Percentiles rank a stretch among this genome's conserved stretches.
These are phyloP conservation scores for Cyphomyrmex costatus DNA, from an alignment of 1,140 invertebrate species.

Conservation along the genomic window DNA sequence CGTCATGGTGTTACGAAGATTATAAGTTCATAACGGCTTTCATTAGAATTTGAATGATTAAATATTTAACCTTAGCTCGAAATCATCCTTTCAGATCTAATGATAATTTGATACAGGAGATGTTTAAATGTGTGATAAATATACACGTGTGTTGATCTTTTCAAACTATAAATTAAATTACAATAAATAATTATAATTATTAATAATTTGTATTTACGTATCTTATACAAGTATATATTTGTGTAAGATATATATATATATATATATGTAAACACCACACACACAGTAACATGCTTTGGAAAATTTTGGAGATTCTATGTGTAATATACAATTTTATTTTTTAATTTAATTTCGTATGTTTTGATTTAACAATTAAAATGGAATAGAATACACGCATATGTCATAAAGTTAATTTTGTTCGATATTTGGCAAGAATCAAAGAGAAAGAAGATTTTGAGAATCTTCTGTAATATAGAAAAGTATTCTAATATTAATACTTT, in stretches of 20 bases:
- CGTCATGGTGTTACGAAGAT: constrained; percentile 27
- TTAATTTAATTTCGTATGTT: not conserved
- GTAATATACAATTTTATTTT: not conserved
- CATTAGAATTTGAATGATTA: constrained; percentile 34
- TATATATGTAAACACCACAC: not conserved
- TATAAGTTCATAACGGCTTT: constrained; percentile 31
- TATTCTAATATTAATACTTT: not conserved
- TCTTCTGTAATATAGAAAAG: not conserved
- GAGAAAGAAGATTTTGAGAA: too few species aligned
- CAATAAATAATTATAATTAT: not conserved
- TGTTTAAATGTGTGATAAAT: not conserved
- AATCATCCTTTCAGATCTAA: not conserved
- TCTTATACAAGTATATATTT: too few species aligned
- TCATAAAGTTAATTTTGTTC: not conserved
- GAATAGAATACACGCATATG: not conserved
- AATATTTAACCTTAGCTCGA: constrained; percentile 32
- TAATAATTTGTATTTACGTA: too few species aligned
- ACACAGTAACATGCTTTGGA: too few species aligned
- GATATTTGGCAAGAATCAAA: not conserved
- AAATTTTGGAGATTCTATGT: not conserved
- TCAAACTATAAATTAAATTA: constrained; percentile 15
- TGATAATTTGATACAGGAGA: not conserved
- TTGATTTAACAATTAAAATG: not conserved
- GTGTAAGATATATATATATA: too few species aligned
- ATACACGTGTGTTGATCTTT: not conserved